Evolutionary conservation across 2,797 vertebrate species (phyloP).

Genomic region (Clarias platycephalus): DNA sequence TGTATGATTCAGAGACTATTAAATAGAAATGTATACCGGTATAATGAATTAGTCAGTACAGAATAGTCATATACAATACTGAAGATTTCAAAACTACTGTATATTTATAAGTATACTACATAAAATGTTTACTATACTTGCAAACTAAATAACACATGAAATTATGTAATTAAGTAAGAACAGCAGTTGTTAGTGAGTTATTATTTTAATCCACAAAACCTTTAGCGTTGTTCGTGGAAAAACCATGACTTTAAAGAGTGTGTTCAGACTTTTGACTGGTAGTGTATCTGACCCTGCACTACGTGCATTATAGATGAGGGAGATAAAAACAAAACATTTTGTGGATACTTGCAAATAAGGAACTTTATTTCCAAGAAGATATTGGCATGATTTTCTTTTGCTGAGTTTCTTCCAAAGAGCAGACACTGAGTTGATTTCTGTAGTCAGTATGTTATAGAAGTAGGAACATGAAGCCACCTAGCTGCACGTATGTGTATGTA

Average conservation of each 20-base stretch:
- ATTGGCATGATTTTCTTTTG: neutral
- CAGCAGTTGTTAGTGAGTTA: too few species aligned
- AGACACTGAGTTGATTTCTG: slow-evolving; percentile 7
- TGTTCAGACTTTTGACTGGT: neutral
- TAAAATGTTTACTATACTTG: too few species aligned
- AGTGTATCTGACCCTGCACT: neutral
- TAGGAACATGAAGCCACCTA: neutral
- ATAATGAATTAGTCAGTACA: neutral
- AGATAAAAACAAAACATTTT: neutral
- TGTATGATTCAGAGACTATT: neutral
- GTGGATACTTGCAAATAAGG: neutral
- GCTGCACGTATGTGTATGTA: neutral
- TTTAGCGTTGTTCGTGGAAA: too few species aligned
- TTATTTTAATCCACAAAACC: too few species aligned
- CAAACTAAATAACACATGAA: too few species aligned
- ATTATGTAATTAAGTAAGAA: too few species aligned
- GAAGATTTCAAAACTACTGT: too few species aligned
- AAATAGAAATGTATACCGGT: neutral
- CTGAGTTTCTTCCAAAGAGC: slow-evolving; percentile 10
- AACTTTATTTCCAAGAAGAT: neutral
- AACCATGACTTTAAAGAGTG: too few species aligned
- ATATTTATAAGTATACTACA: too few species aligned
- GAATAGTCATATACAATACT: neutral
- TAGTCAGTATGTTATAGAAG: neutral
- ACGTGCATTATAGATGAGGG: neutral